phyloP scores from a whole-genome alignment of 2,113 vertebrate genomes.

The Sarotherodon lohbergeri region DNA sequence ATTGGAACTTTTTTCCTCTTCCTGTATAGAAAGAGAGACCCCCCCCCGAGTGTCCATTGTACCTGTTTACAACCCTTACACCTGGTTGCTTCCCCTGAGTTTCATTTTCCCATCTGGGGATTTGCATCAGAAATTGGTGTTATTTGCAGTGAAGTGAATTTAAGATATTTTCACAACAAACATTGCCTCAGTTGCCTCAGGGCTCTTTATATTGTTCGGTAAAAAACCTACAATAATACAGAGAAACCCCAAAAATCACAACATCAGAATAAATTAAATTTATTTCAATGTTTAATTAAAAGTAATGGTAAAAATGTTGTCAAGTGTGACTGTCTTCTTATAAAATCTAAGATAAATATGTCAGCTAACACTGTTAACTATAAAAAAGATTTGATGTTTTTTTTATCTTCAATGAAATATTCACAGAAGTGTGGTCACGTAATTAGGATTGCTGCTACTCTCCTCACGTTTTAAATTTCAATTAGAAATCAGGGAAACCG shows the following conservation, averaged over 20 bases:
- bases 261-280: neutral
- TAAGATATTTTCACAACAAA: neutral
- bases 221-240: neutral
- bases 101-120: neutral
- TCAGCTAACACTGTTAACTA: neutral
- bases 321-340: neutral
- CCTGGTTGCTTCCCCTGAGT: neutral
- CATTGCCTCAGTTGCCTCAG: neutral
- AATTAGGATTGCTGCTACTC: neutral
- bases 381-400: neutral
- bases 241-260: neutral
- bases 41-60: neutral
- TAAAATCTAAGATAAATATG: neutral
- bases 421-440: neutral
- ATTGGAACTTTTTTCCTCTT: neutral
- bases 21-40: neutral
- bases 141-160: neutral
- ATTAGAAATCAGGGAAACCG: neutral
- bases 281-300: neutral
- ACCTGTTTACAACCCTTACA: neutral
- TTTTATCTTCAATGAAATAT: neutral
- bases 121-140: neutral
- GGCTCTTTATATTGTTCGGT: fast-evolving
- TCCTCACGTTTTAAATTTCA: neutral
- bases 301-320: neutral